Evolutionary conservation across 2,113 vertebrate species (phyloP), one percentile per base, ranked within the genome.

Genomic region (Leucopsar rothschildi): DNA sequence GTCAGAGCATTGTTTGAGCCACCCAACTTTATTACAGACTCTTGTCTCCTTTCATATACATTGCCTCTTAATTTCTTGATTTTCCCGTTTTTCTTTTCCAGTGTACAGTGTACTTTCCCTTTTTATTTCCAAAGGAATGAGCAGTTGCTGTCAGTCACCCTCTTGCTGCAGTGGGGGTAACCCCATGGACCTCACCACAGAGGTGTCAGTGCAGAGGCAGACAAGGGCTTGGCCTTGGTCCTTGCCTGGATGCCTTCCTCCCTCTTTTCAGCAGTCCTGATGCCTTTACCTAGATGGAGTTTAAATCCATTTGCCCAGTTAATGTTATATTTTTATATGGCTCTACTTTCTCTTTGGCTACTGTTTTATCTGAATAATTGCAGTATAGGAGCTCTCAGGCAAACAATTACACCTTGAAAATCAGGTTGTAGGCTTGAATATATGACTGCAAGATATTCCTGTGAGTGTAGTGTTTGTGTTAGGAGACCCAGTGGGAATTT

Each of bases 101-200:
- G 11, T 5, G 3, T 68, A 25, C 1, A 3, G 11, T 52, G 52
- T 70, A 71, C 20, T 78, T 86, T 45, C 20, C 27, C 31, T 24
- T 84, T 68, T 69, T 49, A 44, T 84, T 83, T 92, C 50, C 42
- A 29, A n/a, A 65, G 61, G 31, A 83, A 33, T 11, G 20, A 71
- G 11, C 17, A 25, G 28, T 47, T 1, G 1, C 42, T 29, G 7
- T 22, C 78, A 73, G 39, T 70, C 0, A 0, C 15, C 15, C 19
- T 84, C 45, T 64, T n/a, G 9, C 24, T 86, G 77, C 55, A 57
- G 42, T 3, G 1, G 33, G 80, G 27, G 22, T 56, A 33, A 61
- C 57, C 59, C 37, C 37, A 17, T 2, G 1, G 69, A 65, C 42
- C 50, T 80, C 25, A 35, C 33, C 75, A 35, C 35, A 42, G 80